Base-by-base conservation (phyloP, 1,140 invertebrate species). In the Caenorhabditis inopinata region DNA sequence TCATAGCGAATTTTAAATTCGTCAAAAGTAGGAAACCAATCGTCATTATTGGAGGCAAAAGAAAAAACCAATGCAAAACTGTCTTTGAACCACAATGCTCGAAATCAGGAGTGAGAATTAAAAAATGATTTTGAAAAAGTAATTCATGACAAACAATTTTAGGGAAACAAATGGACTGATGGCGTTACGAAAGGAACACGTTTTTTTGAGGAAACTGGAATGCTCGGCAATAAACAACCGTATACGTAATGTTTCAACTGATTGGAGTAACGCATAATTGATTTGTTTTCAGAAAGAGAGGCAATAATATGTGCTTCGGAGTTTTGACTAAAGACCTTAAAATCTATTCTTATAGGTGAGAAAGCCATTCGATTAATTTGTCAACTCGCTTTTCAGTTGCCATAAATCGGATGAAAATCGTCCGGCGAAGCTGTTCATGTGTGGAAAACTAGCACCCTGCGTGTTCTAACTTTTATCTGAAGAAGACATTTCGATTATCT, bases 131-230 rank as follows among this genome's bases (percentile, higher is more conserved):
- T n/a, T n/a, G n/a, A n/a, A n/a, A 42, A 42, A 42, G 14, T 42
- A 42, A 14, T 5, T 14, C 5, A 42, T 5, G 5, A 51, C 48
- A 51, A 2, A 23, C 21, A 5, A n/a, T 58, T 58, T 58, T 4
- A 38, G 18, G 58, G 58, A 9, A 68, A 68, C 12, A 29, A 68
- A 38, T 68, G 58, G 58, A 68, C 58, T 9, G 58, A 68, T 68
- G 58, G 58, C 9, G 32, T 68, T 0, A 38, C 58, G 11, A 38
- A 7, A 21, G 58, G 58, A 7, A 38, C 29, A 1, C 9, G 23
- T 2, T 42, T 68, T 7, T 68, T 68, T n/a, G 32, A 68, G 12
- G 9, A 5, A 5, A n/a, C 51, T 14, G 51, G 51, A 29, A 32
- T 68, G 2, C 38, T 68, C 21, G 58, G 1, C 0, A n/a, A 12